Evolutionary conservation across 2,888 invertebrate genomes (phyloP), one percentile per base, ranked within the genome.

Genomic region (Drosophila algonquin): DNA sequence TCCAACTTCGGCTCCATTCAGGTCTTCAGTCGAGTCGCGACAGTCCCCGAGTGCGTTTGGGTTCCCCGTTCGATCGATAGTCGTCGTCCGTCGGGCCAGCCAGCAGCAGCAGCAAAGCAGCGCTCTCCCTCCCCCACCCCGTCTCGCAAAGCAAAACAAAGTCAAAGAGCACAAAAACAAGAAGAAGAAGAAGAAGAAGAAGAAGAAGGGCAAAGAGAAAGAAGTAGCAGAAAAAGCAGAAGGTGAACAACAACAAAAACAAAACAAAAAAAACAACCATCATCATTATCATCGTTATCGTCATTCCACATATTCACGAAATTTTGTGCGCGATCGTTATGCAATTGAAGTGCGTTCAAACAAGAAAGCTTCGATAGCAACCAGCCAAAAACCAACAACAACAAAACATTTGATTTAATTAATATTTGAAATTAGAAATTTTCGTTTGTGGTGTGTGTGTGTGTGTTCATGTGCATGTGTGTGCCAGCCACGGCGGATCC

Each of bases 1-100:
- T 14, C 27, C 16, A 51, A 52, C 70, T 55, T 62, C 70, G 47
- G 70, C 71, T 72, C 46, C 62, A 62, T 75, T 80, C 71, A 76
- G 67, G 64, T 71, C 73, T 78, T 92, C 90, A 92, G 92, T 92
- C 91, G 91, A 90, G 90, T 92, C 92, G 92, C 91, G 92, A 91
- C 92, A 92, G 92, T 90, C 91, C 91, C 91, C 89, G 91, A 91
- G 92, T 91, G 88, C 90, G 91, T 90, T 90, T 91, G 79, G 61
- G 75, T 80, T 76, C 73, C 24, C 30, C 44, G 67, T 35, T 48
- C 40, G 55, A 63, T 72, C 61, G 54, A 71, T 57, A 69, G 76
- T 81, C 76, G 87, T 80, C 81, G 80, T 79, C 60, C 76, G 72
- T 77, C 75, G 69, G 56, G 32, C 61, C 32, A 35, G 21, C 21